Evolutionary conservation across 2,113 vertebrate genomes (phyloP).

Genomic region (Nibea albiflora): DNA sequence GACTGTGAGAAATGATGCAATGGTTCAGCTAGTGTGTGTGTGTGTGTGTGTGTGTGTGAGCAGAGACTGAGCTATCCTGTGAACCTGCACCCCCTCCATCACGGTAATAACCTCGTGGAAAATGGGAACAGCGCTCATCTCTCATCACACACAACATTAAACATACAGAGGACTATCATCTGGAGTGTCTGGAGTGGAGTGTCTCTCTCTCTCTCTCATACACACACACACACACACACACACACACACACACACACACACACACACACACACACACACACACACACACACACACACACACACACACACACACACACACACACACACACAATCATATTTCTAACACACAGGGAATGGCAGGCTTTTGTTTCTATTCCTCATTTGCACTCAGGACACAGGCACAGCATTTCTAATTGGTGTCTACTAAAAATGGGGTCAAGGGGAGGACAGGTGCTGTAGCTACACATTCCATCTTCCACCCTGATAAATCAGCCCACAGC

Average conservation of each 20-base stretch:
- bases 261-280: slow-evolving; percentile 3
- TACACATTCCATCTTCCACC: slow-evolving; percentile 27
- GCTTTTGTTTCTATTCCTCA: background rate
- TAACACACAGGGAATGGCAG: background rate
- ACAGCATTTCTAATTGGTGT: slow-evolving; percentile 16
- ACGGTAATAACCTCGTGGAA: slow-evolving; percentile 60
- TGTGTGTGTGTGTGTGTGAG: slow-evolving; percentile 24
- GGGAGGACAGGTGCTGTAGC: slow-evolving; percentile 47
- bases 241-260: slow-evolving; percentile 9
- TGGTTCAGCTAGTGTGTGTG: slow-evolving; percentile 10
- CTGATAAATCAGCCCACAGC: slow-evolving; percentile 6
- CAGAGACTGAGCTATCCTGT: background rate
- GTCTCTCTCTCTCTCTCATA: too few species aligned
- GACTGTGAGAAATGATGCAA: slow-evolving; percentile 14
- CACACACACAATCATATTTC: slow-evolving; percentile 3
- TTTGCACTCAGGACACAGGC: background rate
- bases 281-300: background rate
- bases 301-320: background rate
- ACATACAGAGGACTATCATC: slow-evolving; percentile 36
- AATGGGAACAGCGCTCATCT: slow-evolving; percentile 53
- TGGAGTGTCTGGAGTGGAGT: background rate
- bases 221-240: slow-evolving; percentile 1
- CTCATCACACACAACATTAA: slow-evolving; percentile 61
- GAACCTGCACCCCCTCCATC: slow-evolving; percentile 50
- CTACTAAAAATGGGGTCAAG: slow-evolving; percentile 40